These are phyloP conservation scores for Hyles lineata DNA, from an alignment of 2,888 invertebrate species.

Conservation along the genomic window DNA sequence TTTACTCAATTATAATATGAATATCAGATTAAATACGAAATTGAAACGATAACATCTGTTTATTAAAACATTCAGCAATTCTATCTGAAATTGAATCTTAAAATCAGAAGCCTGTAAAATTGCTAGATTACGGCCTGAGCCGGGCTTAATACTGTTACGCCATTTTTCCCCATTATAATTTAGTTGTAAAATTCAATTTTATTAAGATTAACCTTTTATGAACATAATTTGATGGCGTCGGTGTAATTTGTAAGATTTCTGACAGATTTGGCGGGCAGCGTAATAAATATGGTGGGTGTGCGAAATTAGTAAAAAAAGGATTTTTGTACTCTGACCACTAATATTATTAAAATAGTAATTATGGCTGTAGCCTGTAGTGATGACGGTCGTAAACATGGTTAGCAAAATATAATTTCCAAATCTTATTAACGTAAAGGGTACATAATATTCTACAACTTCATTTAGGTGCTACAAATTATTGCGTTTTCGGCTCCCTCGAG, in stretches of 20 bases:
- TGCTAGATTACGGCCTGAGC: constrained; percentile 32
- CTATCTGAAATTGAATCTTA: constrained; percentile 39
- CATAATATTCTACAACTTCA: not conserved
- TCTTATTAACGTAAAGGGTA: not conserved
- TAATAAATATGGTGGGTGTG: not conserved
- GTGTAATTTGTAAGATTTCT: constrained; percentile 11
- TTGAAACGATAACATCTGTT: constrained; percentile 24
- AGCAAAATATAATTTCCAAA: not conserved
- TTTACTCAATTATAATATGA: not conserved
- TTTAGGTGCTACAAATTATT: constrained; percentile 14
- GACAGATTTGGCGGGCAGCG: not conserved
- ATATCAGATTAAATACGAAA: not conserved
- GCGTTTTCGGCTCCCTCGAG: not conserved
- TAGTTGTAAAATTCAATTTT: constrained; percentile 25
- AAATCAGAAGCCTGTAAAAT: constrained; percentile 37
- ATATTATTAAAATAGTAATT: too few species aligned
- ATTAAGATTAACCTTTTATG: constrained; percentile 14
- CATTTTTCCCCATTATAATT: constrained; percentile 19
- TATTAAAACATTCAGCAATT: not conserved
- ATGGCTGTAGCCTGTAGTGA: too few species aligned
- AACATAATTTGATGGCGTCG: not conserved
- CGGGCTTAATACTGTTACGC: constrained; percentile 18
- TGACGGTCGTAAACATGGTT: too few species aligned
- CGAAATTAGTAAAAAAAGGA: not conserved
- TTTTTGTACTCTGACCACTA: not conserved